Conservation (phyloP, 2,888 invertebrate genomes). For the Amphipyra berbera region DNA sequence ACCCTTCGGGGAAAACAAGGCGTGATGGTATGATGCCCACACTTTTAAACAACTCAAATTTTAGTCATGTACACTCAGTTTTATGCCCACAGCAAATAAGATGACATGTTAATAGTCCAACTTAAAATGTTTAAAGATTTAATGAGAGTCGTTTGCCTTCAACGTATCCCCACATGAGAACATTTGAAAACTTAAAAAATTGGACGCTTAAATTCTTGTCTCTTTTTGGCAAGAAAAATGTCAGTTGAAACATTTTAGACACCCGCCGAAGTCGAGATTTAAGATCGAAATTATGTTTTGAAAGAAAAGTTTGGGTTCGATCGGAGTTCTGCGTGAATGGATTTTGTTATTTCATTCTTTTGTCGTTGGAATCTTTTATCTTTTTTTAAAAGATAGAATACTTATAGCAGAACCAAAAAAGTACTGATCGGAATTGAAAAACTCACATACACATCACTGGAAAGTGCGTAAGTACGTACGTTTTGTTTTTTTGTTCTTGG, state of each 20-base stretch:
- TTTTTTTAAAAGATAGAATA: slow-evolving; percentile 13
- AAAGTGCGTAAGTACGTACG: no score
- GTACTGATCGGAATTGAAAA: no score
- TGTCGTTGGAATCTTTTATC: slow-evolving; percentile 31
- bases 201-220: slow-evolving; percentile 32
- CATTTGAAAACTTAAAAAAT: slow-evolving; percentile 20
- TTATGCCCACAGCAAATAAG: slow-evolving; percentile 21
- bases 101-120: slow-evolving; percentile 6
- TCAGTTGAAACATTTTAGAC: slow-evolving; percentile 27
- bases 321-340: slow-evolving; percentile 40
- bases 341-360: slow-evolving; percentile 48
- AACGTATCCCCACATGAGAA: slow-evolving; percentile 22
- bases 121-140: slow-evolving; percentile 34
- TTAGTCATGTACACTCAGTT: slow-evolving; percentile 20
- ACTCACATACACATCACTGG: no score
- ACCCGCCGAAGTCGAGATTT: slow-evolving; percentile 45
- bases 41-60: slow-evolving; percentile 26
- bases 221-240: slow-evolving; percentile 23
- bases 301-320: slow-evolving; percentile 49
- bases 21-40: no score
- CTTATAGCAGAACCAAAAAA: background rate
- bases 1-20: no score
- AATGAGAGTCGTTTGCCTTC: slow-evolving; percentile 31
- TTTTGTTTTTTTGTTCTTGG: no score
- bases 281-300: slow-evolving; percentile 51